A percentile compares a stretch with the other conserved stretches of the same genome.
Evolutionary conservation across 1,140 invertebrate species (phyloP).

Genomic region (Lysiphlebus fabarum): DNA sequence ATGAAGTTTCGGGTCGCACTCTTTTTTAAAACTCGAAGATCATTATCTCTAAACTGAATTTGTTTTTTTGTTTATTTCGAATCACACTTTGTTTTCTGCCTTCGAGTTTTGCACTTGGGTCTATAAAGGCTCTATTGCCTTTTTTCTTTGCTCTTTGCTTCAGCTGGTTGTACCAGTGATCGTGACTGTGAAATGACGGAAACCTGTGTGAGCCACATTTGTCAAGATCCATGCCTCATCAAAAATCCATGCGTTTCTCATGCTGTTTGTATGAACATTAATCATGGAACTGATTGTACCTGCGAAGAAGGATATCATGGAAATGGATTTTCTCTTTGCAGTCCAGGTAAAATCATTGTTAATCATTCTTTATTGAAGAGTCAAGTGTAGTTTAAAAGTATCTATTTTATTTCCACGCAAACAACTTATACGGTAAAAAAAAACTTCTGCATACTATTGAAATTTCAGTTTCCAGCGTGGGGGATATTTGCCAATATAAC

Average conservation of each 20-base stretch:
- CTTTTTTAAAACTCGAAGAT: constrained; percentile 16
- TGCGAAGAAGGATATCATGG: constrained; percentile 82
- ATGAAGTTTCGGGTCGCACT: background rate
- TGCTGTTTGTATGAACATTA: constrained; percentile 84
- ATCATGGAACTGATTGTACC: constrained; percentile 80
- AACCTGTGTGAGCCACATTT: constrained; percentile 76
- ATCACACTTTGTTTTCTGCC: constrained; percentile 6
- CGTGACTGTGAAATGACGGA: constrained; percentile 76
- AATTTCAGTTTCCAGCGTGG: constrained; percentile 63
- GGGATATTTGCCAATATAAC: constrained; percentile 81
- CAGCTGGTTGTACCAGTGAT: constrained; percentile 78
- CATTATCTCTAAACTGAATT: background rate
- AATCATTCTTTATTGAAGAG: no score
- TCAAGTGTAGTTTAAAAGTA: no score
- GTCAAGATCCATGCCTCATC: constrained; percentile 77
- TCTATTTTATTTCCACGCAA: no score
- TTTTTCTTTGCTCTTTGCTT: constrained; percentile 48
- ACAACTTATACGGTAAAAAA: no score
- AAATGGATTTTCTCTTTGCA: constrained; percentile 77
- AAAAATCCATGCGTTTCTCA: constrained; percentile 79
- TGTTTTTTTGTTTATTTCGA: constrained; percentile 10
- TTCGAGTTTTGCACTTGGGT: constrained; percentile 44
- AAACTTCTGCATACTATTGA: no score
- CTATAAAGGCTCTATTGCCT: constrained; percentile 50
- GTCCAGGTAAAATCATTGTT: constrained; percentile 70